Evolutionary conservation across 2,888 invertebrate genomes (phyloP).

Genomic region (Leucania comma): DNA sequence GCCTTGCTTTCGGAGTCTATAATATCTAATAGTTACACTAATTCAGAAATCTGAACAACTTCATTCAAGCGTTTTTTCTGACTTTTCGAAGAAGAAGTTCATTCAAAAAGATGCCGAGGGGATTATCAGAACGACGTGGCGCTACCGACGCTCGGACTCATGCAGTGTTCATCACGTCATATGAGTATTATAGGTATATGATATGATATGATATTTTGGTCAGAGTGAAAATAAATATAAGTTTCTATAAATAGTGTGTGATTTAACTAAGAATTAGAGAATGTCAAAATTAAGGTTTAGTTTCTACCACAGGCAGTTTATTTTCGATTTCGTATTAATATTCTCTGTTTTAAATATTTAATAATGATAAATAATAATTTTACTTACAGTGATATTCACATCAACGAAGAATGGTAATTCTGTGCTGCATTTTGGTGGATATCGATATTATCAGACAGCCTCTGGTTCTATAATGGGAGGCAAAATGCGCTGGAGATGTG

Average conservation of each 20-base stretch:
- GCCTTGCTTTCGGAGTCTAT: neutral
- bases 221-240: constrained; percentile 8
- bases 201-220: neutral
- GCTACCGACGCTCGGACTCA: too few species aligned
- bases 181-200: too few species aligned
- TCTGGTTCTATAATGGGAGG: neutral
- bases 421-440: neutral
- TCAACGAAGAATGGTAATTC: constrained; percentile 24
- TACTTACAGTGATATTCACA: neutral
- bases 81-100: too few species aligned
- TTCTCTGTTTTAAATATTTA: neutral
- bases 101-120: too few species aligned
- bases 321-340: neutral
- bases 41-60: too few species aligned
- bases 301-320: neutral
- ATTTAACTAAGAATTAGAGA: neutral
- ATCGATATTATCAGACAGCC: constrained; percentile 20
- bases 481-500: constrained; percentile 27
- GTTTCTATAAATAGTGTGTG: neutral
- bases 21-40: neutral
- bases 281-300: too few species aligned
- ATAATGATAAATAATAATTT: neutral
- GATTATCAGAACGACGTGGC: too few species aligned
- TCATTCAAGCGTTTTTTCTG: too few species aligned
- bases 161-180: too few species aligned